Conservation (phyloP, 2,888 invertebrate genomes). For the Conops quadrifasciatus region DNA sequence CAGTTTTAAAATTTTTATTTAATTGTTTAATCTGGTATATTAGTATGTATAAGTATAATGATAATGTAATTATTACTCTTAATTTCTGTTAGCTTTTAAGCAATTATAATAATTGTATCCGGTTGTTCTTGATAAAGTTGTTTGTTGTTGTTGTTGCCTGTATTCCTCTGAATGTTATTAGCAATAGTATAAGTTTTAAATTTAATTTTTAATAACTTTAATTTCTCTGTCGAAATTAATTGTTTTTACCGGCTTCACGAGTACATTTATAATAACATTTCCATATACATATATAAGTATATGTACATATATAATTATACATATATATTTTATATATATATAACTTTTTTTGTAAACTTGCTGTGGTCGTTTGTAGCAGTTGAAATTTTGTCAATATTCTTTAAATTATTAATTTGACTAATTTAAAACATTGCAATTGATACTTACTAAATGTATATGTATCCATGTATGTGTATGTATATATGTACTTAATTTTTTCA, state of each 20-base stretch:
- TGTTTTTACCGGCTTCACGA: not conserved
- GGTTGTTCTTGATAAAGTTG: constrained; percentile 6
- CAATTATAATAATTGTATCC: constrained; percentile 22
- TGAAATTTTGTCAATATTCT: constrained; percentile 24
- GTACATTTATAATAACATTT: constrained; percentile 4
- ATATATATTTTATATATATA: constrained; percentile 15
- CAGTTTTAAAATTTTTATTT: constrained; percentile 65
- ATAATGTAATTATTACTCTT: constrained; percentile 6
- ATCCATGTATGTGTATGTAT: constrained; percentile 3
- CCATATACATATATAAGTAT: not conserved
- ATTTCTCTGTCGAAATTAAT: not conserved
- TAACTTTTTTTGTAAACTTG: constrained; percentile 30
- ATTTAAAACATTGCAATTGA: constrained; percentile 41
- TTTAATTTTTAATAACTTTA: not conserved
- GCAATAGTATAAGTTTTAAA: constrained; percentile 3
- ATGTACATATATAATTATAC: constrained; percentile 36
- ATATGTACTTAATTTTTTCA: constrained; percentile 45
- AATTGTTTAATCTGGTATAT: constrained; percentile 53
- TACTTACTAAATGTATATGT: constrained; percentile 43
- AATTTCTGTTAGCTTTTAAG: constrained; percentile 23
- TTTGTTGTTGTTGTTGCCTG: constrained; percentile 21
- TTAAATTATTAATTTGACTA: not conserved
- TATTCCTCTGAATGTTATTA: not conserved
- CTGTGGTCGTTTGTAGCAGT: constrained; percentile 36
- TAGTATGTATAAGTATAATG: constrained; percentile 30